Evolutionary conservation across 2,797 vertebrate species (phyloP).

Genomic region (Manis pentadactyla): DNA sequence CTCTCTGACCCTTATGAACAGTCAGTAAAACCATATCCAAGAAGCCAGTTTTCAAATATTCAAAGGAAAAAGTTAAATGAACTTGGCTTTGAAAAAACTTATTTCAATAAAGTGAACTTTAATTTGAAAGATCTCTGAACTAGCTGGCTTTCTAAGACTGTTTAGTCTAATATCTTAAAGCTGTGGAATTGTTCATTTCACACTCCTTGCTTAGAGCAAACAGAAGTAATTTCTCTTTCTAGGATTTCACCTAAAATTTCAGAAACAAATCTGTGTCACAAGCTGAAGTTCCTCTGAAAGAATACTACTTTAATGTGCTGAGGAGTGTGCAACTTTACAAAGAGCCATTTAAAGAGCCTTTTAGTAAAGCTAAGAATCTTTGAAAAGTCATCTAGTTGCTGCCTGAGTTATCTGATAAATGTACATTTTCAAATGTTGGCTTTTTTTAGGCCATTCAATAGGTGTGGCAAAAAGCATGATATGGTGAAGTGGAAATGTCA

Average conservation of each 20-base stretch:
- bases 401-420: not conserved
- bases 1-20: not conserved
- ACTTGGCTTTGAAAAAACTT: not conserved
- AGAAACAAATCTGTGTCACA: not conserved
- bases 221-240: constrained; percentile 21
- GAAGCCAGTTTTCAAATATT: not conserved
- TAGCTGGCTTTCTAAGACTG: not conserved
- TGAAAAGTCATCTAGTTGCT: not conserved
- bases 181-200: not conserved
- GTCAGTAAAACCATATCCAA: not conserved
- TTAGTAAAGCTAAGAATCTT: not conserved
- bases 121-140: not conserved
- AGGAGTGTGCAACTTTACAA: not conserved
- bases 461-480: not conserved
- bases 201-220: not conserved
- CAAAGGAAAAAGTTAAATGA: not conserved
- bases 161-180: not conserved
- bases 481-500: not conserved
- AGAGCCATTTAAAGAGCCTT: not conserved
- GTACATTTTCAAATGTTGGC: not conserved
- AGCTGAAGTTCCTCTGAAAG: not conserved
- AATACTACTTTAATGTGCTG: not conserved
- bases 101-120: not conserved
- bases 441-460: not conserved
- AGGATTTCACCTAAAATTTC: not conserved